Base-by-base conservation (phyloP, 2,113 vertebrate species). In the Stigmatopora nigra region DNA sequence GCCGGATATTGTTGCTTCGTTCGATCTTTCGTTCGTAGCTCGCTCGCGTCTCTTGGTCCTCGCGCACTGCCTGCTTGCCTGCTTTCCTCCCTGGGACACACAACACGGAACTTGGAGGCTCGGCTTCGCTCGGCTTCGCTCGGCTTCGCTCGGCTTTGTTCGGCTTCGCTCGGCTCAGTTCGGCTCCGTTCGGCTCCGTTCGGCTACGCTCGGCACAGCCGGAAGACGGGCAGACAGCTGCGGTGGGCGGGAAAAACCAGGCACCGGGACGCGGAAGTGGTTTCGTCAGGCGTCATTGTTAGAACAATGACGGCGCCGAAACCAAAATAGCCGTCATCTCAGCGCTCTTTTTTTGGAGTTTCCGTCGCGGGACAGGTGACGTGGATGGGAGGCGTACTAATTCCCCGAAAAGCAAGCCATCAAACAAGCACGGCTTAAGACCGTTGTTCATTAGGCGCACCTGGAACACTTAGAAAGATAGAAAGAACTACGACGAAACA, bases 101-200 rank as follows among this genome's bases (percentile, higher is more conserved):
- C 67, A 83, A 88, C 75, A n/a, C 82, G 81, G 86, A 88, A 88
- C 81, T 88, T 78, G 71, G 80, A 72, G 66, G 64, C 57, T 71
- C 53, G 12, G 79, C 25, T 31, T 31, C 25, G 25, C 78, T 41
- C 13, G 7, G 82, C 78, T 73, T 78, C 77, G 62, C 74, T 85
- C 83, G 73, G 78, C 79, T 85, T 82, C 71, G 78, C 76, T 82
- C 82, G 79, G 77, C 77, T 56, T 13, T 12, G 75, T 79, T 73
- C 80, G 77, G 61, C 76, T 85, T 82, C 71, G 78, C 78, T 82
- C 82, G 79, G 77, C 77, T 56, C 11, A 11, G 75, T 71, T 81
- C 75, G 64, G 68, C 57, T 71, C 74, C 47, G 76, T 59, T 83
- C 75, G 77, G 38, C 38, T 41, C 9, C 6, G 7, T 41, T 41